These are phyloP conservation scores for Ianthella basta DNA, from an alignment of 37 sponge, comb jelly and placozoan species.

Conservation along the genomic window DNA sequence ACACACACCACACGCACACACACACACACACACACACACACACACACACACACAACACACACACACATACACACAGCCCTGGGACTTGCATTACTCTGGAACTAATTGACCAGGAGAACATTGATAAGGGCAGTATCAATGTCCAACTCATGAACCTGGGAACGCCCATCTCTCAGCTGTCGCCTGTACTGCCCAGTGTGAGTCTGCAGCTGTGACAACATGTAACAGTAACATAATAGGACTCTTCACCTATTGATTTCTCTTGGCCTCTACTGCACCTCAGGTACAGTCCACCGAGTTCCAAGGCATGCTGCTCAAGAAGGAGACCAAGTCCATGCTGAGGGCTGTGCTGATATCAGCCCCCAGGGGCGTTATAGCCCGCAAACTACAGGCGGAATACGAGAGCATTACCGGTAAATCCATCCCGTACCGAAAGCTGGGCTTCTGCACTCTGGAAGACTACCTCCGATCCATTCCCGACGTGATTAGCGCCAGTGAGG, in stretches of 20 bases:
- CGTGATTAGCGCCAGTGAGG: conserved; percentile 38
- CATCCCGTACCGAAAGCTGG: conserved; percentile 51
- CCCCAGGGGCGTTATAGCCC: conserved; percentile 59
- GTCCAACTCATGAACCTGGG: conserved; percentile 24
- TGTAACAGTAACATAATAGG: too few relatives aligned
- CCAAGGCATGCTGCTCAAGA: background rate
- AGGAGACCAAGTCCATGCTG: conserved; percentile 33
- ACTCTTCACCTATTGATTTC: background rate
- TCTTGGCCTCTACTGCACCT: background rate
- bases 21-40: too few relatives aligned
- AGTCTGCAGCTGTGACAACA: too few relatives aligned
- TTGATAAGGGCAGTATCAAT: conserved; percentile 48
- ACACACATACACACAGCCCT: too few relatives aligned
- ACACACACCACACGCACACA: too few relatives aligned
- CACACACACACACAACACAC: too few relatives aligned
- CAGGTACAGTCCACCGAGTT: too few relatives aligned
- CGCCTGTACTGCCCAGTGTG: conserved; percentile 49
- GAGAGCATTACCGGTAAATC: conserved; percentile 46
- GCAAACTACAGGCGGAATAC: conserved; percentile 40
- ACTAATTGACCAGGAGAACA: conserved; percentile 37
- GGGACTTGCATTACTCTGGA: conserved; percentile 47
- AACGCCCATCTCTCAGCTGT: conserved; percentile 39
- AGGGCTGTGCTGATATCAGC: conserved; percentile 70
- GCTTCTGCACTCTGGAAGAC: conserved; percentile 42
- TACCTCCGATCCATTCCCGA: conserved; percentile 54